phyloP scores from a whole-genome alignment of 1,140 invertebrate genomes.

The Calliopsis andreniformis region DNA sequence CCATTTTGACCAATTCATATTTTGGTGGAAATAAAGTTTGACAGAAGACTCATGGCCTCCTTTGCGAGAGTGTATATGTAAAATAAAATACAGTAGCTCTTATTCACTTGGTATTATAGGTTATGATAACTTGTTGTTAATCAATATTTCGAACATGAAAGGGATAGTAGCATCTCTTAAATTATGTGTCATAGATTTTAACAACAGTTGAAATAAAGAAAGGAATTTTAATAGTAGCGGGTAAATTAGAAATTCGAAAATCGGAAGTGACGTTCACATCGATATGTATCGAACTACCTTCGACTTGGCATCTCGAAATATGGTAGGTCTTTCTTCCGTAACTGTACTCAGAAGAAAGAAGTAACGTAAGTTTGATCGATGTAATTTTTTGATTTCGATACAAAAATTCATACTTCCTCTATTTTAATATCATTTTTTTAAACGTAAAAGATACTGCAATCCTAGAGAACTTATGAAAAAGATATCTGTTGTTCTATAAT shows the following conservation, averaged over 20 bases:
- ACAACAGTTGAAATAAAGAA: background rate
- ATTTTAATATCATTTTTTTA: background rate
- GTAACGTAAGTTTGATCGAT: slow-evolving; percentile 59
- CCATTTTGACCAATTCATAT: slow-evolving; percentile 20
- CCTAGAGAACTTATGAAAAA: background rate
- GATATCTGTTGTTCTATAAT: background rate
- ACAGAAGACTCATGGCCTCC: slow-evolving; percentile 1
- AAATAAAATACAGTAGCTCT: background rate
- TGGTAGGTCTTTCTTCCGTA: slow-evolving; percentile 59
- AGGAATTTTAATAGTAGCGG: background rate
- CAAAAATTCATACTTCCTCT: background rate
- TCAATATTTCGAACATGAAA: background rate
- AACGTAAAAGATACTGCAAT: background rate
- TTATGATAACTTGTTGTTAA: background rate
- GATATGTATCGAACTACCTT: slow-evolving; percentile 4
- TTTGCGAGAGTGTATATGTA: background rate
- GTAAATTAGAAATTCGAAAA: slow-evolving; percentile 13
- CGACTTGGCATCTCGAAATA: background rate
- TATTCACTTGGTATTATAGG: background rate
- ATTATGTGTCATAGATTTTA: background rate
- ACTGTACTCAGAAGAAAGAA: slow-evolving; percentile 52
- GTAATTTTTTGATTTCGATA: slow-evolving; percentile 5
- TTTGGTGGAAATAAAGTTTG: background rate
- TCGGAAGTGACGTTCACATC: slow-evolving; percentile 9
- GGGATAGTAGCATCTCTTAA: background rate